phyloP scores from a whole-genome alignment of 2,797 vertebrate genomes.

The Chelonia mydas region DNA sequence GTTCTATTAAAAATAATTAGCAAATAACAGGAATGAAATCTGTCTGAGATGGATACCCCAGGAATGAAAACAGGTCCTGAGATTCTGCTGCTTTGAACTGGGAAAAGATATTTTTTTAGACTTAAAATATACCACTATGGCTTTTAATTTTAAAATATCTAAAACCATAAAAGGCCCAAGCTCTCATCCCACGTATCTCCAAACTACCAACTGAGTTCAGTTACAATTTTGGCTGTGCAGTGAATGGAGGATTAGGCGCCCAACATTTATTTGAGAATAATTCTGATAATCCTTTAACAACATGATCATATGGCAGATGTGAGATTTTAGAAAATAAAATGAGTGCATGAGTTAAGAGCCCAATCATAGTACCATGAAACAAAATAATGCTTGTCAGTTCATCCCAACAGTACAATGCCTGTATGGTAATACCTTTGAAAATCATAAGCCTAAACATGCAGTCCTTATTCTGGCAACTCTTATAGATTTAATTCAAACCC shows the following conservation, averaged over 20 bases:
- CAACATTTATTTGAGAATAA: not conserved
- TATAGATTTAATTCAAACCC: not conserved
- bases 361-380: not conserved
- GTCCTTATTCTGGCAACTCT: not conserved
- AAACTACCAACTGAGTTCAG: not conserved
- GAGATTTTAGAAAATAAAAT: not conserved
- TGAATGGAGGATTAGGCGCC: not conserved
- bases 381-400: not conserved
- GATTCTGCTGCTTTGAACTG: not conserved
- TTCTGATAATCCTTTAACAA: not conserved
- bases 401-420: not conserved
- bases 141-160: not conserved
- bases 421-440: not conserved
- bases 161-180: not conserved
- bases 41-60: rapidly evolving
- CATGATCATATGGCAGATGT: not conserved
- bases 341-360: not conserved
- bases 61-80: not conserved
- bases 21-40: not conserved
- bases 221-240: not conserved
- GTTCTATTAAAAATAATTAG: not conserved
- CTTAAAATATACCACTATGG: not conserved
- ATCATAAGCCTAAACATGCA: not conserved
- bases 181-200: not conserved
- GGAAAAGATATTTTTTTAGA: not conserved